Base-by-base conservation (phyloP, 2,888 invertebrate genomes). In the Lasioglossum marginatum region DNA sequence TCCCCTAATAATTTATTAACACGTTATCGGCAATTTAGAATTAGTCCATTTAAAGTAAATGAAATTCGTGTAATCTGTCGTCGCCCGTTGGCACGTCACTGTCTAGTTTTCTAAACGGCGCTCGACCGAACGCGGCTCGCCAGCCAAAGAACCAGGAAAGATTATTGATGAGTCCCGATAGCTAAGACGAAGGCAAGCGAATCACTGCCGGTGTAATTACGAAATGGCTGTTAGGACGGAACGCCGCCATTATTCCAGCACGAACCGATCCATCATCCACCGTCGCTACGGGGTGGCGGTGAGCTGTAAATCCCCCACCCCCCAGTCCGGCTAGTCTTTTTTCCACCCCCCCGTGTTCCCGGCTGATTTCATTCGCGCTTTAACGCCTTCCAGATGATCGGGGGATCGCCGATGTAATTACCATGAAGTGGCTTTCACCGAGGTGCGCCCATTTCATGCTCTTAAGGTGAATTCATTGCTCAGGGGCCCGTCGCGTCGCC, bases 141-240 rank as follows among this genome's bases (percentile, higher is more conserved):
- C 34, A 66, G 23, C 43, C 48, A 70, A 82, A 83, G 81, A 82
- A 90, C 81, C 82, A 81, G 90, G 89, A 88, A 92, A 91, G 91
- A 92, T 94, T 94, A 94, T 94, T 93, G 94, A 94, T 93, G 94
- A 92, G 92, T 87, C 84, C 88, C 86, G 90, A 93, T 93, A 92
- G 93, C 93, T 93, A 92, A 94, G 94, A 93, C 87, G 92, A 88
- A 92, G 85, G 82, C 87, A 82, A 91, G 91, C 90, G 92, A 93
- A 92, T 93, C 93, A 92, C 91, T 92, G 91, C 91, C 90, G 91
- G 91, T 90, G 92, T 94, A 94, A 94, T 94, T 93, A 92, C 93
- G 92, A 93, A 93, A 94, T 93, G 89, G 92, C 92, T 92, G 92
- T 92, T 92, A 91, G 87, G 88, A 92, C 89, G 88, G 90, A 87